Percentiles rank a stretch among this genome's conserved stretches.
Evolutionary conservation across 2,113 vertebrate genomes (phyloP).

Genomic region (Sisor rabdophorus): DNA sequence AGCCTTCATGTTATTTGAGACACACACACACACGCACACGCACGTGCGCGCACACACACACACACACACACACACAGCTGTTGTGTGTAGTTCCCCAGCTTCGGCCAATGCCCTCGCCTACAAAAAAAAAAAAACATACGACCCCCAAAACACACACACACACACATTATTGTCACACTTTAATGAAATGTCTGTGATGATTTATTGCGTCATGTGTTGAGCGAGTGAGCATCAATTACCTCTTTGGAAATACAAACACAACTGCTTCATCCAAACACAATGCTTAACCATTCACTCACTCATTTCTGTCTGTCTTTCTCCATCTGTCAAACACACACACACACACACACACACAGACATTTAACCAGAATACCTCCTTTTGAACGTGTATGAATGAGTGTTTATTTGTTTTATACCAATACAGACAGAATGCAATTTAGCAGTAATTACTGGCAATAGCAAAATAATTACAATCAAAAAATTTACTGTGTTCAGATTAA

Average conservation of each 20-base stretch:
- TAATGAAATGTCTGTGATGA: constrained; percentile 13
- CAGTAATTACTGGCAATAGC: not conserved
- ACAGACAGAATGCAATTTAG: not conserved
- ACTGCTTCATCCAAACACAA: not conserved
- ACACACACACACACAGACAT: constrained; percentile 13
- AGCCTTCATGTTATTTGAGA: constrained; percentile 14
- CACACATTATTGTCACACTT: not conserved
- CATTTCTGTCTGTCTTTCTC: not conserved
- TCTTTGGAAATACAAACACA: constrained; percentile 8
- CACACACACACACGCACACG: not conserved
- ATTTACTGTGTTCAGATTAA: too few species aligned
- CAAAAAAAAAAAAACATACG: not conserved
- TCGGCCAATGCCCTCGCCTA: constrained; percentile 1
- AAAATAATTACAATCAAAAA: too few species aligned
- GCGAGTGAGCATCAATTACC: constrained; percentile 3
- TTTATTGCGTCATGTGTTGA: not conserved
- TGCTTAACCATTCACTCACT: not conserved
- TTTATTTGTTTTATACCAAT: not conserved
- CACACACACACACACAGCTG: constrained; percentile 36
- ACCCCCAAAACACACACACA: too few species aligned
- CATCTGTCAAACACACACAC: not conserved
- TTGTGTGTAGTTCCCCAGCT: constrained; percentile 20
- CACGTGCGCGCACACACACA: constrained; percentile 23
- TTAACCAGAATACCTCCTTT: not conserved
- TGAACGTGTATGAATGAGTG: not conserved